phyloP scores from a whole-genome alignment of 2,113 vertebrate genomes.

The Rhynchopsitta pachyrhyncha region DNA sequence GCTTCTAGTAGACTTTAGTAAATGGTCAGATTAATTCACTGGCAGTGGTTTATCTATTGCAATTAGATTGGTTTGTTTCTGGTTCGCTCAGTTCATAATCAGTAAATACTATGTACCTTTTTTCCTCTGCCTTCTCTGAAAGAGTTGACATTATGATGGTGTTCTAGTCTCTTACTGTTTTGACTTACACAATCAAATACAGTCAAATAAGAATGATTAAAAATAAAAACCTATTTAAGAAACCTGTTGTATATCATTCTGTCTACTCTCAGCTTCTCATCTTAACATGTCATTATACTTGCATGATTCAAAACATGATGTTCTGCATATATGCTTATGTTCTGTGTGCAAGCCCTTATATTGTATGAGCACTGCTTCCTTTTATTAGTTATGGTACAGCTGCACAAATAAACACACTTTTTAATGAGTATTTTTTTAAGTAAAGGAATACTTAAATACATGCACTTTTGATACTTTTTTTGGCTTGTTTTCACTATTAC shows the following conservation, averaged over 20 bases:
- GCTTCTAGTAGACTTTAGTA: background rate
- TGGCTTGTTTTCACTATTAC: background rate
- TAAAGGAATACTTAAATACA: background rate
- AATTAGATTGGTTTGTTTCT: background rate
- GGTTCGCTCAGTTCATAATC: background rate
- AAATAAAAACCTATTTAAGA: background rate
- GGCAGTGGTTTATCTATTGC: background rate
- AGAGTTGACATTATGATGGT: background rate
- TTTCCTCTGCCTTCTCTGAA: background rate
- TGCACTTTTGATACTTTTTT: background rate
- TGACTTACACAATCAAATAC: background rate
- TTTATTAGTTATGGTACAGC: background rate
- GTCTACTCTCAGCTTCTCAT: background rate
- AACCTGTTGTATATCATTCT: accelerated
- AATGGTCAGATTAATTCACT: background rate
- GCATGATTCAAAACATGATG: accelerated
- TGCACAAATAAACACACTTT: background rate
- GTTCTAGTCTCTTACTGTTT: background rate
- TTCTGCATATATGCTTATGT: background rate
- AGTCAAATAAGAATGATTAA: background rate
- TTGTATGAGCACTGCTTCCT: background rate
- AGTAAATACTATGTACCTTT: background rate
- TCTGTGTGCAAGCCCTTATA: background rate
- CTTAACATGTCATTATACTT: background rate
- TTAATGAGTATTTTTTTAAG: background rate